Conservation (phyloP, 2,113 vertebrate genomes). For the Gobius niger region DNA sequence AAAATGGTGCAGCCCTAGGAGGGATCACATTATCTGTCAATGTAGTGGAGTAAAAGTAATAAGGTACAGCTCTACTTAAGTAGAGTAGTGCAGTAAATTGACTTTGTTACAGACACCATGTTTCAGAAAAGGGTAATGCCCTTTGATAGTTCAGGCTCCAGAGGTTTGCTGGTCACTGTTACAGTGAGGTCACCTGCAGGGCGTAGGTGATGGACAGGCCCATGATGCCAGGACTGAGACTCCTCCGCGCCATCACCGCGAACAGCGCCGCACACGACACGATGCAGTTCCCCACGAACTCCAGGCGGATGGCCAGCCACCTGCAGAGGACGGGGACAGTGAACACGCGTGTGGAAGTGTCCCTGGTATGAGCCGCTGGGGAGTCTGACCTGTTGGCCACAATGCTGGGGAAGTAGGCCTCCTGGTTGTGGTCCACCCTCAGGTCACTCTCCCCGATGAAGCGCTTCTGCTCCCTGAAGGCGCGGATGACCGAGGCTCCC, state of each 20-base stretch:
- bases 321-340: constrained; percentile 62
- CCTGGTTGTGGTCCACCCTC: constrained; percentile 93
- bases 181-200: constrained; percentile 83
- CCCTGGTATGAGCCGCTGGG: neutral
- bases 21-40: too few species aligned
- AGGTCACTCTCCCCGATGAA: constrained; percentile 87
- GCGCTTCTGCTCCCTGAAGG: constrained; percentile 87
- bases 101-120: too few species aligned
- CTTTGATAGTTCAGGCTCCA: too few species aligned
- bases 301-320: constrained; percentile 91
- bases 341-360: neutral
- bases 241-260: constrained; percentile 84
- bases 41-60: too few species aligned
- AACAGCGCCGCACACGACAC: constrained; percentile 89
- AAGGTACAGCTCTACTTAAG: too few species aligned
- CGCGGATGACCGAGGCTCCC: constrained; percentile 91
- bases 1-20: too few species aligned
- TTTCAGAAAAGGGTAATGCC: too few species aligned
- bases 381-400: constrained; percentile 89
- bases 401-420: constrained; percentile 93
- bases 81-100: too few species aligned
- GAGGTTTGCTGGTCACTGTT: neutral
- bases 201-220: constrained; percentile 94
- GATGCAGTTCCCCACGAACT: constrained; percentile 92
- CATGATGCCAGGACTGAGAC: constrained; percentile 87